A percentile compares a stretch with the other conserved stretches of the same genome.
These are phyloP conservation scores for Sphaerophoria taeniata DNA, from an alignment of 2,888 invertebrate genomes.

Conservation along the genomic window DNA sequence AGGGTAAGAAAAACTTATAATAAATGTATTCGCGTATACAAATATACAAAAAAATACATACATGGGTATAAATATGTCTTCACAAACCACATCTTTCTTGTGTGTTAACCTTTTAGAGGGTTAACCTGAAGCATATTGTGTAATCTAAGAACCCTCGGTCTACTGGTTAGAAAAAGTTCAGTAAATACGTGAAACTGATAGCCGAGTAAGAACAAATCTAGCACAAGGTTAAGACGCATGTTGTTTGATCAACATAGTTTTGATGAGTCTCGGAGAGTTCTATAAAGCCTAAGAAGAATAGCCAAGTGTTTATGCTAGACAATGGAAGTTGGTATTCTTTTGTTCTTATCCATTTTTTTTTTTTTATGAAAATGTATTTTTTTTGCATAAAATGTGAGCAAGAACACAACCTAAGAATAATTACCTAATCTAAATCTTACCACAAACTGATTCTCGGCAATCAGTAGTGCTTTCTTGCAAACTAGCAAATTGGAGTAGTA, in stretches of 20 bases:
- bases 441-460: too few species aligned
- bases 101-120: conserved; percentile 54
- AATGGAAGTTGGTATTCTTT: conserved; percentile 14
- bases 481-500: too few species aligned
- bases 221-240: conserved; percentile 56
- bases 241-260: conserved; percentile 23
- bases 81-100: conserved; percentile 14
- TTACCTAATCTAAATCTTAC: too few species aligned
- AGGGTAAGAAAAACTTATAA: neutral
- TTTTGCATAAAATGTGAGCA: too few species aligned
- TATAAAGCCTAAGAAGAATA: conserved; percentile 6
- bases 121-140: conserved; percentile 28
- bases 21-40: neutral
- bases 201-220: conserved; percentile 15
- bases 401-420: too few species aligned
- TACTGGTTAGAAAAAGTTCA: conserved; percentile 51
- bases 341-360: neutral
- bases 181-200: conserved; percentile 16
- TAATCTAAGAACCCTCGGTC: conserved; percentile 64
- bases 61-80: neutral
- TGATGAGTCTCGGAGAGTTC: conserved; percentile 4
- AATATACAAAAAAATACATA: neutral
- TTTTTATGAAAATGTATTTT: neutral
- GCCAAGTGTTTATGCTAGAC: conserved; percentile 4
- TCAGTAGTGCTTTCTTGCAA: too few species aligned